phyloP scores from a whole-genome alignment of 2,797 vertebrate species.

The Bovichtus variegatus region DNA sequence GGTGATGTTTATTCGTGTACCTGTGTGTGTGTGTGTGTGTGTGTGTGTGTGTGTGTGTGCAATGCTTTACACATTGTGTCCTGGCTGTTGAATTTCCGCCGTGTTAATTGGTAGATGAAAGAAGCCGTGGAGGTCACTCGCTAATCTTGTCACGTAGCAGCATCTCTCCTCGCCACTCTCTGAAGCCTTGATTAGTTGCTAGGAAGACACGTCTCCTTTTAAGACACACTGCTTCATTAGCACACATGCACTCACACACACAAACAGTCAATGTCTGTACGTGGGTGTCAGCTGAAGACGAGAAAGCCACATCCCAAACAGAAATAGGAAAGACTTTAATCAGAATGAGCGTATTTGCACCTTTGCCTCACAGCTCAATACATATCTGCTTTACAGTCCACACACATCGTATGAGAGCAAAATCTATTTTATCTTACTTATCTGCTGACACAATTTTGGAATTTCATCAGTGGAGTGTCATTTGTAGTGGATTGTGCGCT shows the following conservation, averaged over 20 bases:
- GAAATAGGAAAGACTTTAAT: constrained; percentile 35
- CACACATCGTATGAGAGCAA: not conserved
- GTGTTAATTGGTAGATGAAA: constrained; percentile 82
- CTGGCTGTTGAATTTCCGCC: constrained; percentile 65
- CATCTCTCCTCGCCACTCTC: constrained; percentile 58
- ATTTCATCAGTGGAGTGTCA: constrained; percentile 14
- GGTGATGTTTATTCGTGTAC: constrained; percentile 23
- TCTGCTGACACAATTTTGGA: constrained; percentile 8
- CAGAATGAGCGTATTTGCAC: constrained; percentile 19
- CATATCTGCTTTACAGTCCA: constrained; percentile 20
- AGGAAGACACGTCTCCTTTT: constrained; percentile 52
- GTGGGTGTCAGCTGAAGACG: constrained; percentile 42
- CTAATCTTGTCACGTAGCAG: constrained; percentile 70
- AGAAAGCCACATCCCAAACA: constrained; percentile 57
- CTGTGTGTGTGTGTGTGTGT: constrained; percentile 18
- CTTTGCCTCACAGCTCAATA: constrained; percentile 18
- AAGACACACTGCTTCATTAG: constrained; percentile 65
- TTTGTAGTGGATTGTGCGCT: constrained; percentile 24
- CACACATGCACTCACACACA: constrained; percentile 18
- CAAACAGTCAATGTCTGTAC: constrained; percentile 7
- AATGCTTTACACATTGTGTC: constrained; percentile 39
- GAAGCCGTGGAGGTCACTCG: constrained; percentile 73
- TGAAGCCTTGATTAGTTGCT: constrained; percentile 72
- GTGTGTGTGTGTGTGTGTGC: constrained; percentile 22
- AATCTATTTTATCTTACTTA: constrained; percentile 22